Evolutionary conservation across 2,113 vertebrate species (phyloP).

Genomic region (Mesoclemmys tuberculata): DNA sequence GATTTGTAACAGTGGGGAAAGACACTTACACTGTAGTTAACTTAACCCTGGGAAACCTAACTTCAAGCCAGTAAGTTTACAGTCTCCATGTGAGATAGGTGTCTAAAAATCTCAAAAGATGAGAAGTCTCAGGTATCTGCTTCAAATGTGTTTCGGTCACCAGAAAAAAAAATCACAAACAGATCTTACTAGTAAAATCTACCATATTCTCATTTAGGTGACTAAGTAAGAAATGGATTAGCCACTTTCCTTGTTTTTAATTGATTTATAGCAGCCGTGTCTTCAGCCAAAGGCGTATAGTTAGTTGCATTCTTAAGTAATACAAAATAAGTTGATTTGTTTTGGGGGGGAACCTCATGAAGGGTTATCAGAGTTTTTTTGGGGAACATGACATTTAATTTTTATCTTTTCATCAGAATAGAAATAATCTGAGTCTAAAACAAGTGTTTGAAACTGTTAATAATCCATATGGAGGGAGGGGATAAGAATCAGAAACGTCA

Average conservation of each 20-base stretch:
- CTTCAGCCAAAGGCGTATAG: background rate
- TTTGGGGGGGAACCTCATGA: slow-evolving; percentile 34
- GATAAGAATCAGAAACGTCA: background rate
- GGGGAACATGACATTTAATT: slow-evolving; percentile 27
- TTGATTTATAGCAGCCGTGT: slow-evolving; percentile 29
- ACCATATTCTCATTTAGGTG: slow-evolving; percentile 6
- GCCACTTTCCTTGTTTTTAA: slow-evolving; percentile 47
- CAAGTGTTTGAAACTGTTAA: slow-evolving; percentile 23
- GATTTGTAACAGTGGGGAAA: background rate
- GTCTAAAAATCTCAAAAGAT: slow-evolving; percentile 1
- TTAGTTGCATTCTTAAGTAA: slow-evolving; percentile 32
- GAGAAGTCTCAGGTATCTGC: background rate
- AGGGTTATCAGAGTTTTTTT: slow-evolving; percentile 20
- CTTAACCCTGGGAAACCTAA: background rate
- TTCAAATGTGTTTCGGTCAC: background rate
- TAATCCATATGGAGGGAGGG: background rate
- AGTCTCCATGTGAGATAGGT: background rate
- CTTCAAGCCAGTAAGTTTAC: background rate
- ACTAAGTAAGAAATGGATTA: slow-evolving; percentile 4
- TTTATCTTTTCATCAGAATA: slow-evolving; percentile 52
- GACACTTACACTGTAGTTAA: background rate
- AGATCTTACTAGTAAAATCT: background rate
- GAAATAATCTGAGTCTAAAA: background rate
- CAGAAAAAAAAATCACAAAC: background rate
- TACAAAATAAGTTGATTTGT: slow-evolving; percentile 43